Base-by-base conservation (phyloP, 2,113 vertebrate genomes). In the Notothenia coriiceps region DNA sequence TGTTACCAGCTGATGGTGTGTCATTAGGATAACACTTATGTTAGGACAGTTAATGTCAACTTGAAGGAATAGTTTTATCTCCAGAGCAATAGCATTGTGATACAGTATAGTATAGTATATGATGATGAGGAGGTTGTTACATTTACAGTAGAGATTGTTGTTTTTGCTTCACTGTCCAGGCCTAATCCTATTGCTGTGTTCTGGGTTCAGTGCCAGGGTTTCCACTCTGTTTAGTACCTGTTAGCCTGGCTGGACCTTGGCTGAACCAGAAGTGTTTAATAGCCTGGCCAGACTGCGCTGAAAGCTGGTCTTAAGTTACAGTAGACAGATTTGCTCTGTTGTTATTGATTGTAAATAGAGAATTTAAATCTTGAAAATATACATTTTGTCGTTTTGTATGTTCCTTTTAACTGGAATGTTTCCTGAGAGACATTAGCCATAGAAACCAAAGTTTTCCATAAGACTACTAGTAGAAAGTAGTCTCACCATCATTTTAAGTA, bases 181-280 rank as follows among this genome's bases (percentile, higher is more conserved):
- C 25, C 20, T 82, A 78, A 87, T 89, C 67, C 69, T 82, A 59
- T 73, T 79, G 68, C 75, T 89, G 80, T 54, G 65, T 79, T 82
- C 69, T 79, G 49, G 77, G 64, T 67, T 35, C 47, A 50, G 10
- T 12, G 79, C 74, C 64, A 66, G 64, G 50, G 47, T 66, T 29
- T 83, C 74, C 22, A 46, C 74, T 79, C 15, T 47, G n/a, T 90
- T 83, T 73, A 72, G 69, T 66, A 29, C 72, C 62, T 77, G 60
- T 84, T 84, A 74, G 59, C 65, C 74, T 80, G 63, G 52, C 63
- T 85, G 57, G 69, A 83, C 55, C 22, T 84, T 85, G 77, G n/a
- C 70, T 79, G 66, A 86, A 43, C 69, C 68, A 65, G 50, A 70
- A 59, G 49, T 80, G 60, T 80, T 89, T 83, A 84, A 86, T 77